These are phyloP conservation scores for Ceriagrion tenellum DNA, from an alignment of 2,888 invertebrate species.

Conservation along the genomic window DNA sequence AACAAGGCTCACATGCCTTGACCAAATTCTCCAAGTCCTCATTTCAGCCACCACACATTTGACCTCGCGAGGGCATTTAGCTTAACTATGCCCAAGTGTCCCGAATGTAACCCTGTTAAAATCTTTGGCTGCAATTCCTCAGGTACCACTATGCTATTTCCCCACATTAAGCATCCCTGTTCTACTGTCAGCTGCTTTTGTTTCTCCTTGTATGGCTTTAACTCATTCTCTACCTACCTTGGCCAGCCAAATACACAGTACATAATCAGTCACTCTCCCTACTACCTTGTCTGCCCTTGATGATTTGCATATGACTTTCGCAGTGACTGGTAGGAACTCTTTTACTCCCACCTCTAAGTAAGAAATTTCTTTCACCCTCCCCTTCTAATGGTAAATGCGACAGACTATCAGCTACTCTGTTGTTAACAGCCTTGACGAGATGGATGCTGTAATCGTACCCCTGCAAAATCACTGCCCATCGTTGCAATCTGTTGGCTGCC, in stretches of 20 bases:
- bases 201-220: not conserved
- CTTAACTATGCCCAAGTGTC: not conserved
- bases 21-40: too few relatives aligned
- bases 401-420: not conserved
- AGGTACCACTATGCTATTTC: not conserved
- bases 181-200: not conserved
- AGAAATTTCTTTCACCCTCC: not conserved
- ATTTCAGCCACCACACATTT: too few relatives aligned
- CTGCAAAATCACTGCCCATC: not conserved
- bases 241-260: not conserved
- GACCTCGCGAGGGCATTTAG: too few relatives aligned
- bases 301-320: not conserved
- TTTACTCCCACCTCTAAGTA: not conserved
- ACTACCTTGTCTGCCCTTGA: not conserved
- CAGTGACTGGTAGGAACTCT: not conserved
- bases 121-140: not conserved
- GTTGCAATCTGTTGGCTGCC: not conserved
- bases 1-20: too few relatives aligned
- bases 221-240: not conserved
- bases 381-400: not conserved
- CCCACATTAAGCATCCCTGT: not conserved
- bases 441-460: not conserved
- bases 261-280: not conserved
- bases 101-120: not conserved
- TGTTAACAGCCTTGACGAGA: not conserved